A percentile compares a stretch with the other conserved stretches of the same genome.
Conservation (phyloP, 2,797 vertebrate species). For the Apodemus agrarius region DNA sequence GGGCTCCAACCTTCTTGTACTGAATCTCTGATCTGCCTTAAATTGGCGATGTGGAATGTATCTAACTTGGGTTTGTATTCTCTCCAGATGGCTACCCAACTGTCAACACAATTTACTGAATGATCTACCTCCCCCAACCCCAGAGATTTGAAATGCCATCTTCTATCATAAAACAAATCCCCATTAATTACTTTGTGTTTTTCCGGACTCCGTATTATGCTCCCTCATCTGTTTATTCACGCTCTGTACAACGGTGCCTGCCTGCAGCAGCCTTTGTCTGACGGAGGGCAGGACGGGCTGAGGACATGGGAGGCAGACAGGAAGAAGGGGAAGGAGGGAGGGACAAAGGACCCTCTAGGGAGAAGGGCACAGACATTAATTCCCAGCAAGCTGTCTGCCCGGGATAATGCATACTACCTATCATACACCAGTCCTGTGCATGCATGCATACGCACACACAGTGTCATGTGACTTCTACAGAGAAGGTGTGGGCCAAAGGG, state of each 20-base stretch:
- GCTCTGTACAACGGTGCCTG: not conserved
- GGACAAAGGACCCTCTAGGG: not conserved
- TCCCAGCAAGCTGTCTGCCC: not conserved
- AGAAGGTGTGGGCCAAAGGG: not conserved
- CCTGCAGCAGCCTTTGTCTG: not conserved
- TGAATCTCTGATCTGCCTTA: not conserved
- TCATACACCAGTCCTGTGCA: not conserved
- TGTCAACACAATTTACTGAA: not conserved
- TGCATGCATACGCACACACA: too few relatives aligned
- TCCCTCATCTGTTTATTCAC: not conserved
- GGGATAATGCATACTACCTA: not conserved
- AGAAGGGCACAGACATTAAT: not conserved
- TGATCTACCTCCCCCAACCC: not conserved
- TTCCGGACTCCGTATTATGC: not conserved
- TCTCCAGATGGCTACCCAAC: slow-evolving; percentile 5
- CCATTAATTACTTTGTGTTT: not conserved
- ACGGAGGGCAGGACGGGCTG: not conserved
- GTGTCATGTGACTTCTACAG: not conserved
- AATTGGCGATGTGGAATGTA: not conserved
- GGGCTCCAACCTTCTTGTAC: not conserved
- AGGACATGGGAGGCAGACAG: too few relatives aligned
- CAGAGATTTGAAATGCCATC: not conserved
- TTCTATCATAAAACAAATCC: slow-evolving; percentile 25
- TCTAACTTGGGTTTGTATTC: not conserved
- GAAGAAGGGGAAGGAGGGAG: not conserved